Conservation (phyloP, 2,888 invertebrate species). For the Callyntrura sp. region DNA sequence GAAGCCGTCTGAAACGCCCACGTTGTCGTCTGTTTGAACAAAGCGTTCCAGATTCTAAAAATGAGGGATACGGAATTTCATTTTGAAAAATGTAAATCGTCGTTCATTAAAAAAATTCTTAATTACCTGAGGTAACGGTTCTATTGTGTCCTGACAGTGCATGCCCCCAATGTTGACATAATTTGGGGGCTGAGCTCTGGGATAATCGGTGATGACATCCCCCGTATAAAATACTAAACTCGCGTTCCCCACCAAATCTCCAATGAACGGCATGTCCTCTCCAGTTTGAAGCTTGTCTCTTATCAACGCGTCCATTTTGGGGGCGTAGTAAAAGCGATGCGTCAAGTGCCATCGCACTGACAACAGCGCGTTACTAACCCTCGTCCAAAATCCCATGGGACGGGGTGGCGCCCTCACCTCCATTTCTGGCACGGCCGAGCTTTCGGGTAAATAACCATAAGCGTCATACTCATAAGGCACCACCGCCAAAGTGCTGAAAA, state of each 20-base stretch:
- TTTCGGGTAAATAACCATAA: constrained; percentile 65
- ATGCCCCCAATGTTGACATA: constrained; percentile 57
- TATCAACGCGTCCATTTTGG: constrained; percentile 34
- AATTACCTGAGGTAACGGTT: constrained; percentile 48
- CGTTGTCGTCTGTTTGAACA: background rate
- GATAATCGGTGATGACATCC: constrained; percentile 51
- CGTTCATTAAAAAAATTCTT: constrained; percentile 61
- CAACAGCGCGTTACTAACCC: constrained; percentile 43
- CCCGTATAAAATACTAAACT: constrained; percentile 55
- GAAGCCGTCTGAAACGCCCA: background rate
- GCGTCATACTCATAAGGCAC: constrained; percentile 66
- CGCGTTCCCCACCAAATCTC: constrained; percentile 29
- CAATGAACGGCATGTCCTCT: constrained; percentile 39
- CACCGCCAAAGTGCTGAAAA: constrained; percentile 59
- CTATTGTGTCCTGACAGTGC: background rate
- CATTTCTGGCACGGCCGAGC: constrained; percentile 70
- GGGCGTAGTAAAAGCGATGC: constrained; percentile 24
- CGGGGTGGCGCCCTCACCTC: background rate
- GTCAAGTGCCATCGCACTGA: constrained; percentile 10
- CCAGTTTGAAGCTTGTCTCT: constrained; percentile 1
- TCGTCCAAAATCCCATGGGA: constrained; percentile 62
- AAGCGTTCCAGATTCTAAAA: background rate
- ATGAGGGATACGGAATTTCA: too few relatives aligned
- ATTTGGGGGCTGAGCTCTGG: constrained; percentile 53
- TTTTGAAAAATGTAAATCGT: too few relatives aligned